Evolutionary conservation across 2,113 vertebrate species (phyloP), one percentile per base, ranked within the genome.

Genomic region (Chunga burmeisteri): DNA sequence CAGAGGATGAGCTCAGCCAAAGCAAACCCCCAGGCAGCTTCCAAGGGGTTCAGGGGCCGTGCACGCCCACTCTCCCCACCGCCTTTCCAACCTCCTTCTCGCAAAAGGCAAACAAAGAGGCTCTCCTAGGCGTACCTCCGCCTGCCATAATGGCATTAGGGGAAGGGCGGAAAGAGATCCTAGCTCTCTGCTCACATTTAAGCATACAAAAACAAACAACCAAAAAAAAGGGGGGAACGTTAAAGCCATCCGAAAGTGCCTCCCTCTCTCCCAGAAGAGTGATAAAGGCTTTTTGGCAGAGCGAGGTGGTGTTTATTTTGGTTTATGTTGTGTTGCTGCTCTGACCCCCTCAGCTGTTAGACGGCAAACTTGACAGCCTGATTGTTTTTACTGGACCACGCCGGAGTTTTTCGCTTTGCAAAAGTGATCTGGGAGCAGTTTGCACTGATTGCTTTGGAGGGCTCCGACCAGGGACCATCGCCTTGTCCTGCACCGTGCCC

Each of bases 221-320:
- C 16, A 52, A 53, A 56, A 88, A 93, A 91, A 87, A 79, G 49
- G 1, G 47, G 49, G 59, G 88, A 82, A 87, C 92, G 88, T 86
- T 93, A 94, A 94, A 95, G 90, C 72, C 88, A 86, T 97, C 96
- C 95, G 87, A 93, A 95, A 91, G 95, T 63, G 89, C 87, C 96
- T 96, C 38, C 63, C 78, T 93, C 92, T 86, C 84, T 95, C 97
- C 96, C 96, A 50, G 67, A 87, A 97, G 96, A 87, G 94, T 53
- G 96, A 97, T 97, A 97, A 97, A 97, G 96, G 96, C 94, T 93
- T 95, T 96, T 94, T 95, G 97, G 96, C 96, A 97, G 93, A 77
- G 58, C 2, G 18, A 91, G 94, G 85, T 70, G 84, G 82, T 96
- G 95, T 97, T 98, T 98, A 95, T 97, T 98, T 98, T 97, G 95